Percentiles rank a stretch among this genome's conserved stretches.
phyloP scores from a whole-genome alignment of 2,888 invertebrate genomes.

The Synergus umbraculus region DNA sequence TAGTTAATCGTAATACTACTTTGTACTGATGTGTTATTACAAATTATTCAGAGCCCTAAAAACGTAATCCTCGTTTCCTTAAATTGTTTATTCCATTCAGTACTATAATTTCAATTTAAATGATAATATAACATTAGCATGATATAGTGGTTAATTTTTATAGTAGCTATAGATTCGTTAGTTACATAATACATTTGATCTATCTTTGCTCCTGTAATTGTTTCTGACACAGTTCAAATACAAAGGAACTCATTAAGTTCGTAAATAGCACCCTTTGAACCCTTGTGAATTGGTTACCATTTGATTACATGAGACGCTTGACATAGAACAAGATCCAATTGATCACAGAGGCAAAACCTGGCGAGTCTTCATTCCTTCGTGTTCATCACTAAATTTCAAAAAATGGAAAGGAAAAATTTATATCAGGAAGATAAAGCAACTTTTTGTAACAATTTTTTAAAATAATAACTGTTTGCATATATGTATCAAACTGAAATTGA shows the following conservation, averaged over 20 bases:
- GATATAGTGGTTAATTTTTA: too few relatives aligned
- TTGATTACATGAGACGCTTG: slow-evolving; percentile 30
- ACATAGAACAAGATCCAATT: slow-evolving; percentile 33
- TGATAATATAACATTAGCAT: too few relatives aligned
- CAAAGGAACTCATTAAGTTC: slow-evolving; percentile 54
- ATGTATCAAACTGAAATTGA: too few relatives aligned
- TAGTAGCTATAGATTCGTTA: background rate
- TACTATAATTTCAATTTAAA: too few relatives aligned
- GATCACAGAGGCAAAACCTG: background rate
- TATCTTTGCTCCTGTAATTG: slow-evolving; percentile 32
- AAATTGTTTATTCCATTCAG: too few relatives aligned
- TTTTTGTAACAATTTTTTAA: too few relatives aligned
- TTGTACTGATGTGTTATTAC: background rate
- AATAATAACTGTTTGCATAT: too few relatives aligned
- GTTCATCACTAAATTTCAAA: background rate
- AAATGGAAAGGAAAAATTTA: background rate
- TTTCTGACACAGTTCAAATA: slow-evolving; percentile 28
- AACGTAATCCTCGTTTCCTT: background rate
- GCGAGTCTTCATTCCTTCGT: background rate
- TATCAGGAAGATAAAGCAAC: too few relatives aligned
- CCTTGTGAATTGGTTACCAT: slow-evolving; percentile 36
- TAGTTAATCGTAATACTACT: background rate
- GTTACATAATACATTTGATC: slow-evolving; percentile 21
- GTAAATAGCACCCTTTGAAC: slow-evolving; percentile 33
- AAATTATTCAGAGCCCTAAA: background rate